phyloP scores from a whole-genome alignment of 2,888 invertebrate genomes.

The Drosophila putrida region DNA sequence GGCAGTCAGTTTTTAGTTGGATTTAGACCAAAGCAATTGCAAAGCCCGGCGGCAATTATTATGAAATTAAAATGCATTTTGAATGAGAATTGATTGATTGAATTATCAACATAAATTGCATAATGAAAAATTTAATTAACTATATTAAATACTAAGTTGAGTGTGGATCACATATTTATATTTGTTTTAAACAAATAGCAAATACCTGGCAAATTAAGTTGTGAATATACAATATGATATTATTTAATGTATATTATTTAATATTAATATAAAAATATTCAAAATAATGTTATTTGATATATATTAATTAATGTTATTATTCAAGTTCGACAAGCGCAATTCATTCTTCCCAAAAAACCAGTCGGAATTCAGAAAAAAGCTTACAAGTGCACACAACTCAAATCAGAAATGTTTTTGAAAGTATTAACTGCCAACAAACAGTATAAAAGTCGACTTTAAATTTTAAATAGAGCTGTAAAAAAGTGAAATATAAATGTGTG shows the following conservation, averaged over 20 bases:
- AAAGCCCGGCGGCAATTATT: slow-evolving; percentile 2
- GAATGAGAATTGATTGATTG: slow-evolving; percentile 21
- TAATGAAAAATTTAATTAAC: slow-evolving; percentile 12
- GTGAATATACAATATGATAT: background rate
- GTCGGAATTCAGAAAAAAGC: background rate
- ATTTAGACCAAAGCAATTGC: background rate
- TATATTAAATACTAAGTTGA: background rate
- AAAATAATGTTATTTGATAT: no score
- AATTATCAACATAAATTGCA: slow-evolving; percentile 2
- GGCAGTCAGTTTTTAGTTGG: background rate
- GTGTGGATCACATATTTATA: background rate
- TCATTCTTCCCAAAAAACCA: no score
- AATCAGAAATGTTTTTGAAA: background rate
- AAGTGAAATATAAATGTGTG: slow-evolving; percentile 7
- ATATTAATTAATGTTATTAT: no score
- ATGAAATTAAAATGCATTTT: slow-evolving; percentile 14
- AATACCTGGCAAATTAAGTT: no score
- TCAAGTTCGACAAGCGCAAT: no score
- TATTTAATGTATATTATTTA: background rate
- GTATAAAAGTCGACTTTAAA: slow-evolving; percentile 4
- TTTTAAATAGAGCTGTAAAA: slow-evolving; percentile 1
- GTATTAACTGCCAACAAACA: background rate
- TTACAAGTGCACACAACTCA: background rate
- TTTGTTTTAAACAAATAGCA: background rate
- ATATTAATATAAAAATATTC: no score